A percentile compares a stretch with the other conserved stretches of the same genome.
phyloP scores from a whole-genome alignment of 2,888 invertebrate species.

The Aporophyla nigra region DNA sequence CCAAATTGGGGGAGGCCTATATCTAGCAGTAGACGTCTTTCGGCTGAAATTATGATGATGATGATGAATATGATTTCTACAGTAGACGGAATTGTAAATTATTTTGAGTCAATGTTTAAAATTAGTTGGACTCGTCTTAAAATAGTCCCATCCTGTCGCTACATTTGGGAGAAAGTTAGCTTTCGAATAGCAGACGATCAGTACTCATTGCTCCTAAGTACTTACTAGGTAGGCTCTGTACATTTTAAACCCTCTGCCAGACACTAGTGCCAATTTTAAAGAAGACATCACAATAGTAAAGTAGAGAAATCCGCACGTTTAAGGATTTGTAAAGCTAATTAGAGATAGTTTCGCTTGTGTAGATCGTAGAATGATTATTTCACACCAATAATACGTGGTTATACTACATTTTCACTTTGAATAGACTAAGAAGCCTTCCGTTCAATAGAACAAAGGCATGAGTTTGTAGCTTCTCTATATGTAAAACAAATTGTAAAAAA shows the following conservation, averaged over 20 bases:
- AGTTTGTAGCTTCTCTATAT: background rate
- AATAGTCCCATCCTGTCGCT: background rate
- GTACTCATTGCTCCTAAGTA: background rate
- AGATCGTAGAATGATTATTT: background rate
- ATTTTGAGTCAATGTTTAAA: background rate
- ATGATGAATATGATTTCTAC: too few species aligned
- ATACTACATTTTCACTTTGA: background rate
- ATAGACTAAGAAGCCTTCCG: background rate
- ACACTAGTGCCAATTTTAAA: slow-evolving; percentile 11
- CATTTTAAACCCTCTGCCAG: background rate
- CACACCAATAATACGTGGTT: background rate
- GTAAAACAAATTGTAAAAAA: background rate
- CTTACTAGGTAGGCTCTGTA: background rate
- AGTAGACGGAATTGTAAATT: background rate
- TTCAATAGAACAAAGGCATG: background rate
- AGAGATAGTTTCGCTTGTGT: slow-evolving; percentile 29
- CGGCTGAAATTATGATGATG: too few species aligned
- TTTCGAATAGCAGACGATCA: background rate
- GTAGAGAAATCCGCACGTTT: slow-evolving; percentile 36
- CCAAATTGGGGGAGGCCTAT: too few species aligned
- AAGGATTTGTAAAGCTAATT: slow-evolving; percentile 33
- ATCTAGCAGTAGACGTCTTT: too few species aligned
- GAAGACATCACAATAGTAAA: slow-evolving; percentile 26
- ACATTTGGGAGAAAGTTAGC: background rate
- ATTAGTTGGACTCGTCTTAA: background rate